These are phyloP conservation scores for Kuschelorhynchus macadamiae DNA, from an alignment of 2,888 invertebrate genomes.

Conservation along the genomic window DNA sequence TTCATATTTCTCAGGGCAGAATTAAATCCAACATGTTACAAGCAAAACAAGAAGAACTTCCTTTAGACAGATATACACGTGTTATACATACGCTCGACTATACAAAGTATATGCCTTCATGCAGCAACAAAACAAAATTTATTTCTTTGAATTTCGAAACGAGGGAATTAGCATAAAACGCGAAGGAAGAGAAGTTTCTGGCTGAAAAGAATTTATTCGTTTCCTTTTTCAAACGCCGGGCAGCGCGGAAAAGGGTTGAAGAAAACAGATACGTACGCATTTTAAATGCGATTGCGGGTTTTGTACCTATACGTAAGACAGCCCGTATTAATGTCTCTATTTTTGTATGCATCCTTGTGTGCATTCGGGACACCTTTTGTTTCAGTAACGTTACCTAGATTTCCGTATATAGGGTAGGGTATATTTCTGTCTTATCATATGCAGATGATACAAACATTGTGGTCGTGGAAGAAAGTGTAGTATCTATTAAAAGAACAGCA, in stretches of 20 bases:
- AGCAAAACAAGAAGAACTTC: too few species aligned
- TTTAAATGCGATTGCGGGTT: conserved; percentile 22
- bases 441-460: too few species aligned
- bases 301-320: not conserved
- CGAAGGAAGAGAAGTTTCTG: conserved; percentile 48
- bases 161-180: conserved; percentile 49
- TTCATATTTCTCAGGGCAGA: too few species aligned
- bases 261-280: conserved; percentile 42
- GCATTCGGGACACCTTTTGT: too few species aligned
- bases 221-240: conserved; percentile 46
- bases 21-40: too few species aligned
- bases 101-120: conserved; percentile 10
- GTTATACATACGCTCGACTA: conserved; percentile 20
- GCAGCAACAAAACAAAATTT: conserved; percentile 45
- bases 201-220: conserved; percentile 48
- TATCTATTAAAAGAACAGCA: too few species aligned
- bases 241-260: conserved; percentile 19
- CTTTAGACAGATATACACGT: conserved; percentile 8
- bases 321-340: conserved; percentile 31
- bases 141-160: conserved; percentile 47
- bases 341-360: conserved; percentile 23
- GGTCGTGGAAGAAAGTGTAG: too few species aligned
- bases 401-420: too few species aligned
- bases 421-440: too few species aligned
- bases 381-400: too few species aligned